Evolutionary conservation across 2,797 vertebrate species (phyloP).

Genomic region (Hozukius guyotensis): DNA sequence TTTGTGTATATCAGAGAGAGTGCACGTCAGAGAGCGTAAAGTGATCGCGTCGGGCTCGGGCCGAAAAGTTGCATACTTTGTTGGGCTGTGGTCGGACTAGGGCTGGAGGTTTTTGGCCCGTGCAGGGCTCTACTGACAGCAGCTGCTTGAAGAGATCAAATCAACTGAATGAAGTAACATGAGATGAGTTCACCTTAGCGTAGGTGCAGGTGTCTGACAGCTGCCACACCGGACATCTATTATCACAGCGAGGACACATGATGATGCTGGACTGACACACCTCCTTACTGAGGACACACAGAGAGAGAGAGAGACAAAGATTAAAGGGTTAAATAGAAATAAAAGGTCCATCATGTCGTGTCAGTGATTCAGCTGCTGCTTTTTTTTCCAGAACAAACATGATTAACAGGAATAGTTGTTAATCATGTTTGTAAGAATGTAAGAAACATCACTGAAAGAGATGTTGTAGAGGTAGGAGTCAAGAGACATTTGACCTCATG

Average conservation of each 20-base stretch:
- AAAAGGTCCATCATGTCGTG: background rate
- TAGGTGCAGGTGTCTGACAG: conserved; percentile 91
- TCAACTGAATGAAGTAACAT: background rate
- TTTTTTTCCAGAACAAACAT: background rate
- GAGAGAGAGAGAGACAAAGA: background rate
- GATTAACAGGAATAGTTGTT: background rate
- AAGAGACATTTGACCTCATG: background rate
- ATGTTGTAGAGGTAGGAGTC: background rate
- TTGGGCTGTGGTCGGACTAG: no score
- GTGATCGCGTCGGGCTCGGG: no score
- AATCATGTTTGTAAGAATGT: no score
- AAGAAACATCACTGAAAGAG: background rate
- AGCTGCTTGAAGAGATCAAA: background rate
- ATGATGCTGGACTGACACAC: conserved; percentile 87
- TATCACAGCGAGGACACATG: conserved; percentile 93
- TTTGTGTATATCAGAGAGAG: no score
- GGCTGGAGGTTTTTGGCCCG: background rate
- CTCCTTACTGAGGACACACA: conserved; percentile 84
- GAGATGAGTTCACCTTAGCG: conserved; percentile 84
- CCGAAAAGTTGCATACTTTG: no score
- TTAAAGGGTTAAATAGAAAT: background rate
- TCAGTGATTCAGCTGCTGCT: background rate
- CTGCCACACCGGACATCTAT: conserved; percentile 80
- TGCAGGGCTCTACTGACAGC: background rate
- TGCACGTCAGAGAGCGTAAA: no score